Evolutionary conservation across 2,888 invertebrate genomes (phyloP).

Genomic region (Bedellia somnulentella): DNA sequence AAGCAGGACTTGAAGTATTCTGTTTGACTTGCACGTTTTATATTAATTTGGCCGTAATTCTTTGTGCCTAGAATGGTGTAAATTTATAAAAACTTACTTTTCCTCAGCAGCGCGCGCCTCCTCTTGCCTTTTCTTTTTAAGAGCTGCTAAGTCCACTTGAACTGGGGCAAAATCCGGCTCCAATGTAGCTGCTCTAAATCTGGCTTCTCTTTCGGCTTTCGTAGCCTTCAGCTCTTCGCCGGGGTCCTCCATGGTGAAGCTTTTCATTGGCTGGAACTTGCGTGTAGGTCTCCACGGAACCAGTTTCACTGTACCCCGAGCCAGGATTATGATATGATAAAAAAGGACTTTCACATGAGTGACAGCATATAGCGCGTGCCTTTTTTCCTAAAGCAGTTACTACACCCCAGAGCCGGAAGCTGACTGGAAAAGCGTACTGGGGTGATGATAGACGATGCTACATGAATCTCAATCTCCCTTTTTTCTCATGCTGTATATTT

Average conservation of each 20-base stretch:
- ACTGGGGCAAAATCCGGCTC: slow-evolving; percentile 42
- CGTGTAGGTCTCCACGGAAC: slow-evolving; percentile 70
- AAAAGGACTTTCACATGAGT: not conserved
- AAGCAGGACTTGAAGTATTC: no score
- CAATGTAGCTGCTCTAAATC: slow-evolving; percentile 57
- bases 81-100: slow-evolving; percentile 32
- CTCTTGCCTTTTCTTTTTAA: slow-evolving; percentile 61
- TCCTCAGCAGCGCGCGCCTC: slow-evolving; percentile 66
- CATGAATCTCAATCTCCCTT: not conserved
- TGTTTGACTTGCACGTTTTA: no score
- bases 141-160: slow-evolving; percentile 41
- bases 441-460: slow-evolving; percentile 16
- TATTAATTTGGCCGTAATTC: no score
- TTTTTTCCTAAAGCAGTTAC: slow-evolving; percentile 17
- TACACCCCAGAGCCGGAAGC: slow-evolving; percentile 32
- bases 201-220: slow-evolving; percentile 64
- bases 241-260: slow-evolving; percentile 63
- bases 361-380: not conserved
- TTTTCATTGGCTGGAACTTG: slow-evolving; percentile 65
- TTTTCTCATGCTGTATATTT: slow-evolving; percentile 4
- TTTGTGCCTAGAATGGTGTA: no score
- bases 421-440: slow-evolving; percentile 22
- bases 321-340: slow-evolving; percentile 23
- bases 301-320: slow-evolving; percentile 62
- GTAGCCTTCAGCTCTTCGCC: slow-evolving; percentile 63